Percentiles rank a stretch among this genome's conserved stretches.
phyloP scores from a whole-genome alignment of 2,888 invertebrate genomes.

The Eucriotettix oculatus region DNA sequence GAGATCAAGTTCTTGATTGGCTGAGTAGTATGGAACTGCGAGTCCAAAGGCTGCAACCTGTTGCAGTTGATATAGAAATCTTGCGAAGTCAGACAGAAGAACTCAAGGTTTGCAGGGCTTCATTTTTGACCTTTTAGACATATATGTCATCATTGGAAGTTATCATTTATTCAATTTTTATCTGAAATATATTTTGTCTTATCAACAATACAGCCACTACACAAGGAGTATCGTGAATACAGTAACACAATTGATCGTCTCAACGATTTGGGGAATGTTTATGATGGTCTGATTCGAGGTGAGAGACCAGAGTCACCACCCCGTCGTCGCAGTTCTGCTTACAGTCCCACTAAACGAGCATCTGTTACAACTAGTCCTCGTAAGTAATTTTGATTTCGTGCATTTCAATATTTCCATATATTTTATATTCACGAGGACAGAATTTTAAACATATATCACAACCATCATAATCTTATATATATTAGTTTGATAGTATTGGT shows the following conservation, averaged over 20 bases:
- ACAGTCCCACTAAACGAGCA: slow-evolving; percentile 69
- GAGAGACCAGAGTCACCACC: slow-evolving; percentile 68
- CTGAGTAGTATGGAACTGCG: slow-evolving; percentile 60
- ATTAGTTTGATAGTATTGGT: too few species aligned
- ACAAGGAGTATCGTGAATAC: slow-evolving; percentile 79
- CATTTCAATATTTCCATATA: too few species aligned
- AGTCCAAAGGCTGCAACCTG: slow-evolving; percentile 60
- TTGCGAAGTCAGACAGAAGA: slow-evolving; percentile 72
- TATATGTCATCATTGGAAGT: not conserved
- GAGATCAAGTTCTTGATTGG: slow-evolving; percentile 74
- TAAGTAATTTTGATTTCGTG: slow-evolving; percentile 21
- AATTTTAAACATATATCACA: too few species aligned
- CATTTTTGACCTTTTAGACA: not conserved
- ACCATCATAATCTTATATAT: too few species aligned
- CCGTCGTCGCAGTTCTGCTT: slow-evolving; percentile 47
- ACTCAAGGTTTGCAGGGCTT: slow-evolving; percentile 30
- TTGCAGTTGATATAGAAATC: slow-evolving; percentile 74
- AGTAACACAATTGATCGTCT: slow-evolving; percentile 73
- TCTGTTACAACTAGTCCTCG: slow-evolving; percentile 40
- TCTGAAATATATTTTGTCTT: not conserved
- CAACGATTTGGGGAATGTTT: slow-evolving; percentile 75
- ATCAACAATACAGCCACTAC: slow-evolving; percentile 39
- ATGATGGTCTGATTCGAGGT: slow-evolving; percentile 61
- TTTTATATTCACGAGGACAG: too few species aligned
- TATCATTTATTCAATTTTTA: not conserved